A percentile compares a stretch with the other conserved stretches of the same genome.
Evolutionary conservation across 2,113 vertebrate genomes (phyloP).

Genomic region (Oxyura jamaicensis): DNA sequence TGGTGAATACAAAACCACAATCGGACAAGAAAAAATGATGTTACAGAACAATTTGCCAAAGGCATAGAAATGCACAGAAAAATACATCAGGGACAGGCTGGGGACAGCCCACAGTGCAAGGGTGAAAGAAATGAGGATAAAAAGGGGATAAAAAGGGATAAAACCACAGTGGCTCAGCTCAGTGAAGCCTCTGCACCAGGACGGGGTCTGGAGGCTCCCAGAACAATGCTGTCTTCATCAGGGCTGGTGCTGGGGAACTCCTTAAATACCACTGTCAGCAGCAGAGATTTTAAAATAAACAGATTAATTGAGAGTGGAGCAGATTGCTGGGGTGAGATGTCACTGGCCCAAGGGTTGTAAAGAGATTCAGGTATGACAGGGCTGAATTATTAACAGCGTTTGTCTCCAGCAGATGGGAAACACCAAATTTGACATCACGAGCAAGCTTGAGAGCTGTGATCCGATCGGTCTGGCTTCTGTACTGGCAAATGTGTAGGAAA

Average conservation of each 20-base stretch:
- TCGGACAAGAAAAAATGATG: neutral
- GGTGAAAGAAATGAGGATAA: neutral
- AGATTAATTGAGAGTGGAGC: neutral
- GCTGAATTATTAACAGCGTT: neutral
- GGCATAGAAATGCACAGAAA: neutral
- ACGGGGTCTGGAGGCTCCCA: neutral
- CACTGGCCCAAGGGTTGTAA: neutral
- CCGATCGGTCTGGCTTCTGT: neutral
- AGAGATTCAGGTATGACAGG: neutral
- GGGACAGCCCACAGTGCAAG: neutral
- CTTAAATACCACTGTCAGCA: neutral
- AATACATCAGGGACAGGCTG: neutral
- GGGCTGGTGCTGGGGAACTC: neutral
- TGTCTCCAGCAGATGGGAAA: neutral
- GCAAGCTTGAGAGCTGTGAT: neutral
- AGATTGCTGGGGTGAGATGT: neutral
- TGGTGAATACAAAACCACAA: neutral
- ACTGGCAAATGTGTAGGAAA: neutral
- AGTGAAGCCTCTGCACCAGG: neutral
- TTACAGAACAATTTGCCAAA: constrained; percentile 4
- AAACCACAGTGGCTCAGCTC: neutral
- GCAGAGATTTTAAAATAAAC: neutral
- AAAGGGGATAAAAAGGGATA: neutral
- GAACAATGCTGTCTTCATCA: neutral
- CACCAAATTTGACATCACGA: neutral